Evolutionary conservation across 2,888 invertebrate species (phyloP).

Genomic region (Drosophila peninsularis): DNA sequence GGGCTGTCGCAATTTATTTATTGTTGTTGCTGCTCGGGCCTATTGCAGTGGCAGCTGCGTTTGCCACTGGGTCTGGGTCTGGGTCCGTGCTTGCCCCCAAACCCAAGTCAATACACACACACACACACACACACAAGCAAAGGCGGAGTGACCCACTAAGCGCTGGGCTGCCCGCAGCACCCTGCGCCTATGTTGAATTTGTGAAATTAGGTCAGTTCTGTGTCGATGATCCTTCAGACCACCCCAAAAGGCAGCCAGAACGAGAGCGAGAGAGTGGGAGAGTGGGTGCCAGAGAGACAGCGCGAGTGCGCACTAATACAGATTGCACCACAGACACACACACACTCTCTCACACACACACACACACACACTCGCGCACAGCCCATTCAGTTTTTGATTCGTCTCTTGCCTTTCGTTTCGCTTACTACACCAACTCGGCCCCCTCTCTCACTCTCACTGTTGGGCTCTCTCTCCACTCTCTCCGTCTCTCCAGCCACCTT

Average conservation of each 20-base stretch:
- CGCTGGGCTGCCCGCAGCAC: constrained; percentile 44
- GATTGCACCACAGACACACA: constrained; percentile 34
- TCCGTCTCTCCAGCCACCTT: constrained; percentile 3
- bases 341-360: constrained; percentile 34
- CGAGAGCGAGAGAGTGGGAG: constrained; percentile 23
- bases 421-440: constrained; percentile 49
- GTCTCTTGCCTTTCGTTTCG: constrained; percentile 60
- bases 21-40: constrained; percentile 50
- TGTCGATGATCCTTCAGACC: constrained; percentile 85
- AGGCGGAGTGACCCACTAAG: constrained; percentile 70
- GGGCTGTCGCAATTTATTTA: constrained; percentile 56
- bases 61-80: constrained; percentile 33
- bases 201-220: constrained; percentile 85
- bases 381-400: constrained; percentile 64
- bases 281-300: constrained; percentile 49
- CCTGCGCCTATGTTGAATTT: constrained; percentile 81
- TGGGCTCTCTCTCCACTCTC: not conserved
- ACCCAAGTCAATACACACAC: constrained; percentile 26
- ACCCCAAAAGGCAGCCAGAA: constrained; percentile 52
- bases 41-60: constrained; percentile 44
- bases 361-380: constrained; percentile 21
- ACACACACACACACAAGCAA: not conserved
- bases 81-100: constrained; percentile 24
- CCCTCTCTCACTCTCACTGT: not conserved
- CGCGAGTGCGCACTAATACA: constrained; percentile 70